Conservation (phyloP, 2,113 vertebrate genomes). For the Callochromis pleurospilus region DNA sequence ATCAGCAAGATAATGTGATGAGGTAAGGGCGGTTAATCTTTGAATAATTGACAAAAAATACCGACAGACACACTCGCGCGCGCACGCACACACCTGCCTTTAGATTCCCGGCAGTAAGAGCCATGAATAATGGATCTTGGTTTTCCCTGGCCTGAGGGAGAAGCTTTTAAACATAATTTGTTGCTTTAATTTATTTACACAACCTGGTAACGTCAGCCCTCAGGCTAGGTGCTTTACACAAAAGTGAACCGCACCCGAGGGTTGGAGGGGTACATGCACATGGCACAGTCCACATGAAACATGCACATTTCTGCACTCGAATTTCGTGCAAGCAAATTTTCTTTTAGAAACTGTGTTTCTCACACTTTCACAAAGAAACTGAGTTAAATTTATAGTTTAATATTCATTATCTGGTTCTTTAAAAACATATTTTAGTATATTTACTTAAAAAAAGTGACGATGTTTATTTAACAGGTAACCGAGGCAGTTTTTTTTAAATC, state of each 20-base stretch:
- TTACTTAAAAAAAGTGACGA: fast-evolving
- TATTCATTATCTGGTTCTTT: background rate
- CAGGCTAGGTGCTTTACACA: slow-evolving; percentile 33
- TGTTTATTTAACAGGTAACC: background rate
- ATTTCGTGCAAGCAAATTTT: background rate
- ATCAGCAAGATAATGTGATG: slow-evolving; percentile 33
- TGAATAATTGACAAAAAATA: slow-evolving; percentile 39
- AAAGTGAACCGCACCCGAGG: background rate
- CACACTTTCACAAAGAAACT: background rate
- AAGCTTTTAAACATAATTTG: slow-evolving; percentile 70
- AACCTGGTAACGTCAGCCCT: slow-evolving; percentile 55
- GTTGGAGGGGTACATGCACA: background rate
- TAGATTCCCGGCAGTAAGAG: slow-evolving; percentile 42
- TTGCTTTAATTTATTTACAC: slow-evolving; percentile 71
- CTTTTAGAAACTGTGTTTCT: background rate
- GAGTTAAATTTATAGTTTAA: background rate
- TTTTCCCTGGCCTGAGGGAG: slow-evolving; percentile 53
- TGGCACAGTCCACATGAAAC: background rate
- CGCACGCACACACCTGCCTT: slow-evolving; percentile 29
- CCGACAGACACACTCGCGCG: background rate
- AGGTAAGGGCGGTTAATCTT: slow-evolving; percentile 22
- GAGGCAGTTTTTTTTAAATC: background rate
- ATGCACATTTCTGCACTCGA: background rate
- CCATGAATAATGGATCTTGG: slow-evolving; percentile 63
- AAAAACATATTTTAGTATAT: background rate